phyloP scores from a whole-genome alignment of 2,113 vertebrate species.

The Phalacrocorax brasilianus region DNA sequence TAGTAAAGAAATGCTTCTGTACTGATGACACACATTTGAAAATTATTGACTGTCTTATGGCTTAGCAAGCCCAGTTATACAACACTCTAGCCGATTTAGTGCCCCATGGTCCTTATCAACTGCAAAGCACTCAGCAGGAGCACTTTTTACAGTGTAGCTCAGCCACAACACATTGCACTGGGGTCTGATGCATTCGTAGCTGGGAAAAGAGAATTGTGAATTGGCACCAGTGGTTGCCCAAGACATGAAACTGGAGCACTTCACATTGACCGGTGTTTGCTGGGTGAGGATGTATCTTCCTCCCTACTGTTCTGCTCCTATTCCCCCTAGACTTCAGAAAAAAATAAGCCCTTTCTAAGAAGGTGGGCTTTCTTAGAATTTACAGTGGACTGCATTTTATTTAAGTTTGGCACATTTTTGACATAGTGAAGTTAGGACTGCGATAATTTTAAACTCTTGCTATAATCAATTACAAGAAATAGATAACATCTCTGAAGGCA shows the following conservation, averaged over 20 bases:
- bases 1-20: neutral
- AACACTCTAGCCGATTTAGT: rapidly evolving
- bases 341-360: neutral
- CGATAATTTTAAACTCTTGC: neutral
- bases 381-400: neutral
- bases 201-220: neutral
- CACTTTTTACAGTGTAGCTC: neutral
- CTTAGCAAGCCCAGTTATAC: neutral
- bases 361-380: neutral
- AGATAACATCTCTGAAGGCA: neutral
- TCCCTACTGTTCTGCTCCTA: neutral
- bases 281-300: neutral
- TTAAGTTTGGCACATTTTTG: neutral
- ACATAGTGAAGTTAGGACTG: neutral
- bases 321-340: neutral
- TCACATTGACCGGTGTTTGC: rapidly evolving
- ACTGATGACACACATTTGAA: neutral
- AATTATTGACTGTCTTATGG: neutral
- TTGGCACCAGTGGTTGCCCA: too few species aligned
- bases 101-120: rapidly evolving
- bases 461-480: neutral
- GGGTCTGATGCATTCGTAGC: rapidly evolving
- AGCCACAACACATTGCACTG: rapidly evolving
- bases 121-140: neutral
- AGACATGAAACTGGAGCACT: neutral